Conservation (phyloP, 1,140 invertebrate genomes). For the Sycobia sp. region DNA sequence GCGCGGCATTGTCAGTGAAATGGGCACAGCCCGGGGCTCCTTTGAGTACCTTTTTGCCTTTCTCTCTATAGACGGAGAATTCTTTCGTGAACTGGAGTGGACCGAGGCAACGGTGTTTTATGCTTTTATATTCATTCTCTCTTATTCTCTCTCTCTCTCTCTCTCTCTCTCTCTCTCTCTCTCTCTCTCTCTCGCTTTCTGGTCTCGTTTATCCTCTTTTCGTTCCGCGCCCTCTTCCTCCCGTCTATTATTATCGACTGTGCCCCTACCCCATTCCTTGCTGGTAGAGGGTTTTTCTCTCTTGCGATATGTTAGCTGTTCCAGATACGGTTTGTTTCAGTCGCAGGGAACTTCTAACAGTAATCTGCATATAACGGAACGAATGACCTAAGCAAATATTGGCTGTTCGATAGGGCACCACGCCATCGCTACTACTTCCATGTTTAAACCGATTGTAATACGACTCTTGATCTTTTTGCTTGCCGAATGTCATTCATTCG, state of each 20-base stretch:
- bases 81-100: constrained; percentile 32
- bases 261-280: background rate
- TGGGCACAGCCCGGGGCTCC: constrained; percentile 28
- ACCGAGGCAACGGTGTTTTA: constrained; percentile 22
- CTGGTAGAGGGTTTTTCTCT: too few relatives aligned
- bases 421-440: background rate
- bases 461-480: constrained; percentile 25
- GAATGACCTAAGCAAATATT: constrained; percentile 29
- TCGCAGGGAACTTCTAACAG: background rate
- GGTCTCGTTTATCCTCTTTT: constrained; percentile 30
- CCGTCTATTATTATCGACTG: constrained; percentile 43
- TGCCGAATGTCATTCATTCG: constrained; percentile 5
- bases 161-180: constrained; percentile 13
- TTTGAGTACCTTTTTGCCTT: constrained; percentile 31
- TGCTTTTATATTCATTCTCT: constrained; percentile 3
- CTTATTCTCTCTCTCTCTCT: background rate
- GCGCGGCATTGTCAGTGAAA: constrained; percentile 24
- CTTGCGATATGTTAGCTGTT: background rate
- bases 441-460: constrained; percentile 22
- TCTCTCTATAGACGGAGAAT: constrained; percentile 31
- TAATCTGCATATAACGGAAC: constrained; percentile 33
- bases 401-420: background rate
- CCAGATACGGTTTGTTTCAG: background rate
- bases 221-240: background rate
- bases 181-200: constrained; percentile 18